Evolutionary conservation across 23 tunicate genomes (phyloP).

Genomic region (Styela clava): DNA sequence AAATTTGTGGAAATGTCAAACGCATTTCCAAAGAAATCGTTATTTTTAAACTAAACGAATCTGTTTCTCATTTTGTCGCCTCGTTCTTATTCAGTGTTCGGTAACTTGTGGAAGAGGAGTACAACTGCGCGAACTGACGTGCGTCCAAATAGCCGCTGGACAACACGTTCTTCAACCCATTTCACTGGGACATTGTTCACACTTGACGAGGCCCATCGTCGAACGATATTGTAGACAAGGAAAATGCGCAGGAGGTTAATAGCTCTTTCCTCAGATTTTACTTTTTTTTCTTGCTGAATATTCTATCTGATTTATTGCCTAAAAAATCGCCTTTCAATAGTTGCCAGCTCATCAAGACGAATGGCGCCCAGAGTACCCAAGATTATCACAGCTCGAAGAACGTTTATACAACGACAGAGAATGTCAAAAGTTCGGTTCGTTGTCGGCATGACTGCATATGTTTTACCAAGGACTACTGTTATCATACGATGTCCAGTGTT

Average conservation of each 20-base stretch:
- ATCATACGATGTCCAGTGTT: conserved; percentile 44
- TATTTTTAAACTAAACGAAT: too few species aligned
- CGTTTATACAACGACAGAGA: conserved; percentile 28
- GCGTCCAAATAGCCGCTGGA: conserved; percentile 28
- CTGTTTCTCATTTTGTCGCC: too few species aligned
- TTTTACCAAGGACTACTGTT: conserved; percentile 35
- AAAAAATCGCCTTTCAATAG: too few species aligned
- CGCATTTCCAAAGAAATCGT: too few species aligned
- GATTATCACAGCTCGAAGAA: not conserved
- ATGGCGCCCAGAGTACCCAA: not conserved
- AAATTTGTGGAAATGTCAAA: too few species aligned
- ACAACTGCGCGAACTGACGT: conserved; percentile 18
- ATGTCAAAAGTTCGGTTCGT: conserved; percentile 39
- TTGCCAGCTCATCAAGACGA: not conserved
- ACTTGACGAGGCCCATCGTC: conserved; percentile 12
- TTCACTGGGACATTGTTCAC: not conserved
- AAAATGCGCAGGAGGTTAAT: conserved; percentile 18
- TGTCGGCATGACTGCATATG: conserved; percentile 46
- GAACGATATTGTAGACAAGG: conserved; percentile 20
- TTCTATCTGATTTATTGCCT: too few species aligned
- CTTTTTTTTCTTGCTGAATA: too few species aligned
- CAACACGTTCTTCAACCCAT: conserved; percentile 3
- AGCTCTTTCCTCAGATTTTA: not conserved
- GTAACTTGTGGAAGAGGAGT: conserved; percentile 39
- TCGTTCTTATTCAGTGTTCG: conserved; percentile 51